Percentiles rank a stretch among this genome's conserved stretches.
These are phyloP conservation scores for Sciaenops ocellatus DNA, from an alignment of 2,797 vertebrate species.

Conservation along the genomic window DNA sequence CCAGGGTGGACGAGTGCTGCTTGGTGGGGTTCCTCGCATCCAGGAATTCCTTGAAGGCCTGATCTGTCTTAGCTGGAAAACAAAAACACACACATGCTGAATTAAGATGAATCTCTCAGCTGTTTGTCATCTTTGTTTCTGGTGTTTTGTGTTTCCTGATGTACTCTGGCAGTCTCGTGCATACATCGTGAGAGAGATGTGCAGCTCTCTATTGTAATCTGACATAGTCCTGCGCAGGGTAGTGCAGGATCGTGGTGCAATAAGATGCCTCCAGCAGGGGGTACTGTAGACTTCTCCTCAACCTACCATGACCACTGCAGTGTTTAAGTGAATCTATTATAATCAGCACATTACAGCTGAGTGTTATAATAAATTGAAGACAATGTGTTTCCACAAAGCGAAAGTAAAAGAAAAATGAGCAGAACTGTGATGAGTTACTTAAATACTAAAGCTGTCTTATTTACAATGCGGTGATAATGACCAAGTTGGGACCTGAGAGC, in stretches of 20 bases:
- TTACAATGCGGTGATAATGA: background rate
- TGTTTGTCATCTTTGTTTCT: background rate
- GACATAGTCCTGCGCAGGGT: background rate
- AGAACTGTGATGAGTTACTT: background rate
- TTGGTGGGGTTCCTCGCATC: slow-evolving; percentile 95
- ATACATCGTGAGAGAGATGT: background rate
- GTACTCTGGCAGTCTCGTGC: background rate
- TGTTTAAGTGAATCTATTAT: background rate
- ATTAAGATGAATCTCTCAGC: slow-evolving; percentile 21
- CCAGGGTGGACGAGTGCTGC: slow-evolving; percentile 97
- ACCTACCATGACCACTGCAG: slow-evolving; percentile 43
- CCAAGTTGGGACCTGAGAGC: background rate
- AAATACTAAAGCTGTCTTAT: slow-evolving; percentile 10
- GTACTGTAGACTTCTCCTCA: slow-evolving; percentile 64
- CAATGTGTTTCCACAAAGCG: background rate
- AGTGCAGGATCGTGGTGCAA: slow-evolving; percentile 59
- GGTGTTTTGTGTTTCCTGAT: background rate
- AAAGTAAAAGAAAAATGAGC: background rate
- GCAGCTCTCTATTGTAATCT: background rate
- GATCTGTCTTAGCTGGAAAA: slow-evolving; percentile 92
- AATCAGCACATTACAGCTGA: background rate
- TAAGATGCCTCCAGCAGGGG: slow-evolving; percentile 77
- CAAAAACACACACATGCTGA: slow-evolving; percentile 15
- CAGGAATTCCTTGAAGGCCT: slow-evolving; percentile 95
- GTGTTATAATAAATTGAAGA: background rate